Conservation (phyloP, 1,140 invertebrate genomes). For the Fopius arisanus region DNA sequence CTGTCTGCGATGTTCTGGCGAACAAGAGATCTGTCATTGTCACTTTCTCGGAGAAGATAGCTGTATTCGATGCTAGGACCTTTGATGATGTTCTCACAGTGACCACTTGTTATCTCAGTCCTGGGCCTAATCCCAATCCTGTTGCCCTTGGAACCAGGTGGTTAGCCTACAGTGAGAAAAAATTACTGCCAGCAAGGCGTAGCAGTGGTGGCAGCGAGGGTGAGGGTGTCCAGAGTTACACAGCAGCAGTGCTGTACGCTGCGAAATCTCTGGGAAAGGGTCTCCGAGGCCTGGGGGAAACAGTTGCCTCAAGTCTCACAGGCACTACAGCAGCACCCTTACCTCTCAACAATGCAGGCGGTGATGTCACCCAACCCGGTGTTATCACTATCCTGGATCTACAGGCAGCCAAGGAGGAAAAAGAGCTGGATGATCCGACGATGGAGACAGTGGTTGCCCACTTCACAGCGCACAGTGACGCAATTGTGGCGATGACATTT, state of each 20-base stretch:
- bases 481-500: slow-evolving; percentile 90
- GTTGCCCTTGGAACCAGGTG: slow-evolving; percentile 85
- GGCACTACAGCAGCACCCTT: slow-evolving; percentile 66
- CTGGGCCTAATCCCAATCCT: slow-evolving; percentile 87
- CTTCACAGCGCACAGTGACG: slow-evolving; percentile 92
- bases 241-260: slow-evolving; percentile 93
- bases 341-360: slow-evolving; percentile 50
- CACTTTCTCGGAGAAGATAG: slow-evolving; percentile 88
- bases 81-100: slow-evolving; percentile 87
- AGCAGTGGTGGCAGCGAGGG: slow-evolving; percentile 87
- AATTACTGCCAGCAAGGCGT: slow-evolving; percentile 80
- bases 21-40: slow-evolving; percentile 85
- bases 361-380: slow-evolving; percentile 76
- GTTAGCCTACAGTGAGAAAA: slow-evolving; percentile 85
- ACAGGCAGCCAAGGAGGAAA: slow-evolving; percentile 68
- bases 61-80: slow-evolving; percentile 88
- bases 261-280: slow-evolving; percentile 91
- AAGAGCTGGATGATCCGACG: slow-evolving; percentile 63
- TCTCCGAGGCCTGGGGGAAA: slow-evolving; percentile 89
- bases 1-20: slow-evolving; percentile 85
- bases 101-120: slow-evolving; percentile 89
- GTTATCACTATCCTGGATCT: slow-evolving; percentile 90
- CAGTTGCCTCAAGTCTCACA: slow-evolving; percentile 88
- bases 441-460: slow-evolving; percentile 85
- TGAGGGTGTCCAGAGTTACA: slow-evolving; percentile 85